Conservation (phyloP, 2,888 invertebrate genomes). For the Caradrina clavipalpis region DNA sequence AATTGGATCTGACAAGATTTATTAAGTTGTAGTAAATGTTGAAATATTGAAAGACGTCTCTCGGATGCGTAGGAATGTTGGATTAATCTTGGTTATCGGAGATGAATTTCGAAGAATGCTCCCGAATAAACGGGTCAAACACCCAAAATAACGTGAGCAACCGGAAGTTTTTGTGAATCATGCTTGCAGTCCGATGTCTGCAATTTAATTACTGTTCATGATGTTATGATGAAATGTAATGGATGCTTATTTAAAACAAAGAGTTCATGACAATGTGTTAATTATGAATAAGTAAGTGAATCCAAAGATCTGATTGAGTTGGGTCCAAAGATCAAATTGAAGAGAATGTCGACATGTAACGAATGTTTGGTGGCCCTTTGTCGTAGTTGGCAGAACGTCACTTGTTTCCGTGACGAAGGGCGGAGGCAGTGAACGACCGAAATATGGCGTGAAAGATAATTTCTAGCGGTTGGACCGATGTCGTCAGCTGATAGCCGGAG, state of each 20-base stretch:
- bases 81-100: conserved; percentile 69
- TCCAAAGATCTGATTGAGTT: conserved; percentile 12
- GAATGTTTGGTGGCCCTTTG: conserved; percentile 44
- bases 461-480: conserved; percentile 83
- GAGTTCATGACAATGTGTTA: conserved; percentile 9
- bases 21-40: conserved; percentile 55
- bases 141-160: conserved; percentile 77
- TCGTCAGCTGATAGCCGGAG: conserved; percentile 89
- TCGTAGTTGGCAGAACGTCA: conserved; percentile 60
- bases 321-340: conserved; percentile 29
- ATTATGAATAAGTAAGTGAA: conserved; percentile 17
- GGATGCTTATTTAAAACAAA: conserved; percentile 27
- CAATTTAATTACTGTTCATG: conserved; percentile 56
- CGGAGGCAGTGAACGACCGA: conserved; percentile 81
- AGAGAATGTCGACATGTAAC: conserved; percentile 18
- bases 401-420: conserved; percentile 64
- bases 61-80: conserved; percentile 58
- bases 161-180: conserved; percentile 82
- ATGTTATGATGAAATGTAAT: conserved; percentile 38
- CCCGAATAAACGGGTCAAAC: conserved; percentile 77
- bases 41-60: conserved; percentile 61
- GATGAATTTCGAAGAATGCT: conserved; percentile 75
- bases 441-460: conserved; percentile 86
- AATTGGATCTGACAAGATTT: conserved; percentile 66
- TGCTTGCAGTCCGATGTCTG: conserved; percentile 71